Percentiles rank a stretch among this genome's conserved stretches.
Conservation (phyloP, 1,140 invertebrate species). For the Achatina immaculata region DNA sequence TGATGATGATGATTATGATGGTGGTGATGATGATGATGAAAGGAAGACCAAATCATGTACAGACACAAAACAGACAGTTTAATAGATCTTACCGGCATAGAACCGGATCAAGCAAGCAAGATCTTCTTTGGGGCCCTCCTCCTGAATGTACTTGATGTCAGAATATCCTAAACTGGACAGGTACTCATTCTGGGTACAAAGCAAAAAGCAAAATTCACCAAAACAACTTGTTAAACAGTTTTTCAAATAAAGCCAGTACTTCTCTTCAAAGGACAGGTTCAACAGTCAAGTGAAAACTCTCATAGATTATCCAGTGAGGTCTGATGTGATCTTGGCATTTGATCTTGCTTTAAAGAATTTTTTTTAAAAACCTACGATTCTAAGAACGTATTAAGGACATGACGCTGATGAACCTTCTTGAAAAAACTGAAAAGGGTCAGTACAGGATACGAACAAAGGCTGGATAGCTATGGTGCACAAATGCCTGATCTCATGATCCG, state of each 20-base stretch:
- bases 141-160: conserved; percentile 65
- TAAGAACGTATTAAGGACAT: too few species aligned
- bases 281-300: background rate
- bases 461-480: too few species aligned
- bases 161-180: conserved; percentile 62
- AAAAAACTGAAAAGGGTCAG: too few species aligned
- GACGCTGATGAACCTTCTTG: too few species aligned
- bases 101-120: conserved; percentile 68
- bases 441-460: too few species aligned
- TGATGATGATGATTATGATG: too few species aligned
- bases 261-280: background rate
- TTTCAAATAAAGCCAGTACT: background rate
- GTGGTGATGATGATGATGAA: background rate
- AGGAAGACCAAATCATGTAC: background rate
- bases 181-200: conserved; percentile 29
- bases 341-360: too few species aligned
- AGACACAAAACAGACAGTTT: background rate
- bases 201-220: background rate
- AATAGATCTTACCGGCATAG: conserved; percentile 64
- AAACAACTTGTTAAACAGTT: background rate
- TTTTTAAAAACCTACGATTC: too few species aligned
- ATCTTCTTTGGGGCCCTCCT: conserved; percentile 63
- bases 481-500: too few species aligned
- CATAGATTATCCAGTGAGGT: background rate
- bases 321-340: too few species aligned